Evolutionary conservation across 2,797 vertebrate genomes (phyloP), one percentile per base, ranked within the genome.

Genomic region (Gymnodraco acuticeps): DNA sequence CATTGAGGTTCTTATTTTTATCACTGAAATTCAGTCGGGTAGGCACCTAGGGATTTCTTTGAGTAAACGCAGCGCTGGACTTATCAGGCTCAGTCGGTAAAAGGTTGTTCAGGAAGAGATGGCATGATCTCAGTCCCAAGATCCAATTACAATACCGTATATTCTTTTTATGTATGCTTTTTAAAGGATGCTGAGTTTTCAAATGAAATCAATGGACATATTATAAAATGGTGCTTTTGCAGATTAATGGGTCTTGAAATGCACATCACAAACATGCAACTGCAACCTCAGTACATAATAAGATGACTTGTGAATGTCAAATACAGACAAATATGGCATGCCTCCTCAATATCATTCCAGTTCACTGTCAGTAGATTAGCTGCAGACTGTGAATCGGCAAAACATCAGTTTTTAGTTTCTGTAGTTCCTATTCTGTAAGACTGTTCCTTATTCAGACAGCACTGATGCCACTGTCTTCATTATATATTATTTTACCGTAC

Each of bases 1-100:
- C 70, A 52, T 83, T 51, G 75, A 78, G 68, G 80, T 78, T 83
- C 82, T 83, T 83, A 79, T 81, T 80, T 87, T 85, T 86, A 83
- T 87, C 78, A 60, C 70, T 51, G 70, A 78, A 83, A 87, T 83
- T 84, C 86, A 89, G 82, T 70, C 65, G 53, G 52, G 55, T 70
- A 84, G 50, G 66, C 75, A 46, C 76, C 55, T 4, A 33, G 80
- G 86, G 87, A 78, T 85, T 87, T 77, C 58, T 62, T 72, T 70
- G 74, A 70, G 76, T 85, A 87, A 86, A 89, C 73, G 77, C 20
- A 13, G 73, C 68, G 78, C 86, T 73, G 80, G 76, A 81, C 64
- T 65, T 81, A 80, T 82, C 77, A 63, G 51, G 19, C 62, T 48
- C 48, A 17, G 76, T 60, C 23, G 73, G 78, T 48, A 64, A 71